A percentile compares a stretch with the other conserved stretches of the same genome.
These are phyloP conservation scores for Meganola albula DNA, from an alignment of 2,888 invertebrate genomes.

Conservation along the genomic window DNA sequence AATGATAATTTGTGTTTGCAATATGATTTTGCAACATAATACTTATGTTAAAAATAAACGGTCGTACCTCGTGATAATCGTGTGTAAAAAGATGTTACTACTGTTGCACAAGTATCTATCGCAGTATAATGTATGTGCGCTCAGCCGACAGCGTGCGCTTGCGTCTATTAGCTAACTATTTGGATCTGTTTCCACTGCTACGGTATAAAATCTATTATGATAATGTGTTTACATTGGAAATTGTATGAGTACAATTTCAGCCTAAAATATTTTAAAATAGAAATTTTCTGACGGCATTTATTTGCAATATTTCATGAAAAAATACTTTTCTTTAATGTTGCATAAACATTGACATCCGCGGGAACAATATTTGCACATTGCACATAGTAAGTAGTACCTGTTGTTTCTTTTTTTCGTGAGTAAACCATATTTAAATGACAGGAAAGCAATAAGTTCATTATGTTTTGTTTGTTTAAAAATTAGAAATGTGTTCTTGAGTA, in stretches of 20 bases:
- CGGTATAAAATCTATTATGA: no score
- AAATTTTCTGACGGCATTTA: no score
- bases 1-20: no score
- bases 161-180: slow-evolving; percentile 18
- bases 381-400: no score
- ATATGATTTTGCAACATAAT: no score
- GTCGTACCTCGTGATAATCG: background rate
- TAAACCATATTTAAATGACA: no score
- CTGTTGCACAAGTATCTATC: slow-evolving; percentile 32
- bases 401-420: no score
- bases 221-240: no score
- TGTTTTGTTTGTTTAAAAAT: slow-evolving; percentile 19
- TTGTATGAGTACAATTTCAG: no score
- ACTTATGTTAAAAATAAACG: background rate
- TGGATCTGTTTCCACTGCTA: slow-evolving; percentile 29
- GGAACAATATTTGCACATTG: slow-evolving; percentile 9
- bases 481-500: slow-evolving; percentile 18
- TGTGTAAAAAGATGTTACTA: slow-evolving; percentile 2
- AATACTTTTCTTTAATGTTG: no score
- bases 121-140: slow-evolving; percentile 23
- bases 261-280: no score
- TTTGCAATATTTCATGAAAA: no score
- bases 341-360: slow-evolving; percentile 10
- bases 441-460: background rate
- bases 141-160: slow-evolving; percentile 22